Evolutionary conservation across 2,797 vertebrate genomes (phyloP), one percentile per base, ranked within the genome.

Genomic region (Sebastes jordani): DNA sequence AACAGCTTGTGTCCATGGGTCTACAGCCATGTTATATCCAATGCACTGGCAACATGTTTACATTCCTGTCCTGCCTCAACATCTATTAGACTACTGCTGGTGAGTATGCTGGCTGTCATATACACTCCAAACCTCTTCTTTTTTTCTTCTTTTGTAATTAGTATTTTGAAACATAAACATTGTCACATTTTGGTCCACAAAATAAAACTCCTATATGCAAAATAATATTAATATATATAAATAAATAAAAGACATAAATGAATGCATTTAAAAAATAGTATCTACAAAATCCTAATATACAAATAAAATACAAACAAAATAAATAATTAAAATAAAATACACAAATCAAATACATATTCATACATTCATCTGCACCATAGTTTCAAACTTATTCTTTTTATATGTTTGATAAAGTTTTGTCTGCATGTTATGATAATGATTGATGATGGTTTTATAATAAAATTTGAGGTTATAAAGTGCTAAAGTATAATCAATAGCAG

Each of bases 31-130:
- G 97, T 95, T 99, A 64, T 99, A 97, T 94, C 98, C 98, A 59
- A 99, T 99, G 98, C 97, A 97, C 95, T 99, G 98, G 98, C 98
- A 99, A 91, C 98, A 99, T 46, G 98, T 99, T 94, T 99, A 99
- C 96, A 99, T 99, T 89, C 98, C 98, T 10, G 97, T 99, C 76
- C 95, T 99, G 91, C 98, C 98, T 49, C 97, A 97, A 10, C 98
- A 99, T 83, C 95, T 99, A 5, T 78, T 99, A 92, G 98, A 99
- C 95, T 99, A 99, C 96, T 99, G 98, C 91, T 98, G 98, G 98
- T 99, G 95, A 97, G 97, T 88, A 54, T 49, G 11, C 34, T 55
- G 20, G 4, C 2, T 54, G 6, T 46, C 23, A n/a, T 54, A 11
- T n/a, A 38, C 10, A 64, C 30, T 14, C 27, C 30, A 54, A 42